Percentiles rank a stretch among this genome's conserved stretches.
Conservation (phyloP, 2,113 vertebrate genomes). For the Nannospalax galili region DNA sequence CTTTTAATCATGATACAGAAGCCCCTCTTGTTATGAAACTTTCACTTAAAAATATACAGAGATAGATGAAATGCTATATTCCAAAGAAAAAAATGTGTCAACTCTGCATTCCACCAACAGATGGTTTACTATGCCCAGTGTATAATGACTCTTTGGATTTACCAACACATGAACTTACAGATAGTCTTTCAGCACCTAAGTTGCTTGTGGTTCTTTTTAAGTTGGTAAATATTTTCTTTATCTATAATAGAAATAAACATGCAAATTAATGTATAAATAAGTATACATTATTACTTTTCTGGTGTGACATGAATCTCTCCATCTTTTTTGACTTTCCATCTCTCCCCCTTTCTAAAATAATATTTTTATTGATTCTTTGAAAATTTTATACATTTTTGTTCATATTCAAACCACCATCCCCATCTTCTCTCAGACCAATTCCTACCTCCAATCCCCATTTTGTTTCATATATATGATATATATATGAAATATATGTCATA, state of each 20-base stretch:
- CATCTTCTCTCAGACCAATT: too few relatives aligned
- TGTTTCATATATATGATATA: too few relatives aligned
- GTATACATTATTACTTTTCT: slow-evolving; percentile 19
- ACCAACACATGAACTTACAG: neutral
- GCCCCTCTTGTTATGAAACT: slow-evolving; percentile 31
- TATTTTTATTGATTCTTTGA: neutral
- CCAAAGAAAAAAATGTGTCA: neutral
- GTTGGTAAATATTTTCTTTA: neutral
- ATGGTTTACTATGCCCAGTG: neutral
- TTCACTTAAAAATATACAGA: slow-evolving; percentile 58
- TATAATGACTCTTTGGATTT: neutral
- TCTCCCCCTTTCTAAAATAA: neutral
- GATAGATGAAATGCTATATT: slow-evolving; percentile 53
- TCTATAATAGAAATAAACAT: neutral
- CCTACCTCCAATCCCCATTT: too few relatives aligned
- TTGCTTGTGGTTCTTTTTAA: neutral
- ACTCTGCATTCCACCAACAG: slow-evolving; percentile 39
- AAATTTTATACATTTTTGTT: too few relatives aligned
- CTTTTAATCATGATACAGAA: slow-evolving; percentile 42
- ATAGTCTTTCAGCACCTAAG: neutral
- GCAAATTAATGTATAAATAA: slow-evolving; percentile 37
- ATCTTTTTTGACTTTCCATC: neutral
- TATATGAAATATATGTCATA: too few relatives aligned
- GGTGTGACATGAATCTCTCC: neutral
- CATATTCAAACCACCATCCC: too few relatives aligned